A percentile compares a stretch with the other conserved stretches of the same genome.
These are phyloP conservation scores for Heliconius nattereri DNA, from an alignment of 1,140 invertebrate species.

Conservation along the genomic window DNA sequence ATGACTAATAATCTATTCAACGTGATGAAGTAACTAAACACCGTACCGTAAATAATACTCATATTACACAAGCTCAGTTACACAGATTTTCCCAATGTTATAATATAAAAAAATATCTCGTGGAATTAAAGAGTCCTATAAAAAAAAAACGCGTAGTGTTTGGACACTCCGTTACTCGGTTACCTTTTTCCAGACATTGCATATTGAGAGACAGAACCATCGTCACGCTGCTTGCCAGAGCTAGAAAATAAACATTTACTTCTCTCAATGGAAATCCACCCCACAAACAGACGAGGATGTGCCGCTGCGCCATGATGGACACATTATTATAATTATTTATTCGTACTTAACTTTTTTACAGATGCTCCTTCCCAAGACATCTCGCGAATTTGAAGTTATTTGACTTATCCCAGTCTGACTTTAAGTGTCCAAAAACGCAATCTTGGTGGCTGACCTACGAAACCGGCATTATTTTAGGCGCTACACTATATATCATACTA, in stretches of 20 bases:
- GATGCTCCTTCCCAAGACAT: conserved; percentile 28
- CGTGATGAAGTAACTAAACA: background rate
- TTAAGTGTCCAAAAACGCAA: conserved; percentile 25
- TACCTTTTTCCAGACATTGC: too few species aligned
- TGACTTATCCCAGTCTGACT: conserved; percentile 30
- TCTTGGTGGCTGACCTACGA: background rate
- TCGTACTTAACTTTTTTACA: conserved; percentile 20
- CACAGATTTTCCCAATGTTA: background rate
- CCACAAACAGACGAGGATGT: too few species aligned
- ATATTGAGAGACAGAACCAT: too few species aligned
- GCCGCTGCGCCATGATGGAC: too few species aligned
- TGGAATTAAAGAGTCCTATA: too few species aligned
- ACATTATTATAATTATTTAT: background rate
- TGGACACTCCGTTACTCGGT: too few species aligned
- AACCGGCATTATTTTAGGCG: conserved; percentile 14
- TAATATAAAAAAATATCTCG: too few species aligned
- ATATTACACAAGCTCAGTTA: background rate
- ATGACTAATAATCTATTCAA: background rate
- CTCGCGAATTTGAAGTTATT: conserved; percentile 28
- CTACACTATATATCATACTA: conserved; percentile 25
- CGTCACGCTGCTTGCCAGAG: too few species aligned
- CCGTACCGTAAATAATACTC: background rate
- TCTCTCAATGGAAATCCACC: too few species aligned
- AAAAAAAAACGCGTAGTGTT: too few species aligned
- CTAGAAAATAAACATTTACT: too few species aligned